Base-by-base conservation (phyloP, 2,797 vertebrate species). In the Spondyliosoma cantharus region DNA sequence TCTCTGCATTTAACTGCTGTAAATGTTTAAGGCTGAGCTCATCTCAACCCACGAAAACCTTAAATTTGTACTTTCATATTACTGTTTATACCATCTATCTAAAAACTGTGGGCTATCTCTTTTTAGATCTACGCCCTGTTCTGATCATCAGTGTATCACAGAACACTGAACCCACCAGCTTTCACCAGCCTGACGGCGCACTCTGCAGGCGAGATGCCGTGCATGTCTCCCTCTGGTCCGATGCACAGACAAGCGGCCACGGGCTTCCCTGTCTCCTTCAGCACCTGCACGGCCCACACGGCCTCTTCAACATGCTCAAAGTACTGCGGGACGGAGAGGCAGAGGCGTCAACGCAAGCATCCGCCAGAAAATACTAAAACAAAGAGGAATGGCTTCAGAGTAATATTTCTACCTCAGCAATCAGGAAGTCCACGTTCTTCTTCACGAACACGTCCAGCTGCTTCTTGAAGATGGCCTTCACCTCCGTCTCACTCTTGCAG, bases 221-320 rank as follows among this genome's bases (percentile, higher is more conserved):
- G 96, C 95, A 99, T 92, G 82, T 99, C 97, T 85, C 97, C 98
- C 32, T 97, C 92, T 5, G 97, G 97, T 80, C 98, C 97, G 19
- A 99, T 99, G 85, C 98, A 99, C 94, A 99, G 68, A 0, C 88
- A 94, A 15, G 95, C 97, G 27, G 97, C 97, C 64, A 99, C 95
- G 2, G 97, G 97, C 62, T 98, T 98, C 25, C 97, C 97, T 2
- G 96, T 96, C 53, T 91, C 90, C 85, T 97, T 98, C 90, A 99
- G 93, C 71, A 93, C 93, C 89, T 99, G 95, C 16, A 98, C 97
- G 25, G 97, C 98, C 98, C 98, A 99, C 80, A 96, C 95, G 0
- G 98, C 98, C 90, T 99, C 98, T 90, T 99, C 97, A 79, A 98
- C 96, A 7, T 99, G 98, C 90, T 99, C 97, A 90, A 97, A 99